Percentiles rank a stretch among this genome's conserved stretches.
Evolutionary conservation across 2,888 invertebrate genomes (phyloP).

Genomic region (Laspeyria flexula): DNA sequence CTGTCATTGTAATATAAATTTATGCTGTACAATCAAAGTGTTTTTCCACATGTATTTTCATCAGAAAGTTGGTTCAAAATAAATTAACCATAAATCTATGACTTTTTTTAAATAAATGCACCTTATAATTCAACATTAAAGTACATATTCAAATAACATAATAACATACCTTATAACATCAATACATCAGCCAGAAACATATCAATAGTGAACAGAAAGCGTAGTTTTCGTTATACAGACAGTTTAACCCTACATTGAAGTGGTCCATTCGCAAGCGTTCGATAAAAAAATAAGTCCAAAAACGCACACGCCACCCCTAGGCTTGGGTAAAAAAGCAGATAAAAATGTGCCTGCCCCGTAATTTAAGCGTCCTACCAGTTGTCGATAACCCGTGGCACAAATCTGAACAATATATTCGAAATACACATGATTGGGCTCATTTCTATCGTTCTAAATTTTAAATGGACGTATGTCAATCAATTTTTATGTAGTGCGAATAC

Average conservation of each 20-base stretch:
- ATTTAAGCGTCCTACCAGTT: conserved; percentile 82
- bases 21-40: too few species aligned
- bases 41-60: too few species aligned
- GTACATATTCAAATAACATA: too few species aligned
- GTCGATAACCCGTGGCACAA: conserved; percentile 69
- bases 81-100: too few species aligned
- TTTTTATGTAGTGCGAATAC: too few species aligned
- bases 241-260: conserved; percentile 74
- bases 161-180: not conserved
- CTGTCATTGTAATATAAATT: too few species aligned
- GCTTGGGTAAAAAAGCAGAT: conserved; percentile 76
- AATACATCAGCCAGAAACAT: conserved; percentile 12
- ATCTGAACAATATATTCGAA: conserved; percentile 44
- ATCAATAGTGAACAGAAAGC: conserved; percentile 26
- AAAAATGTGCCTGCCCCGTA: conserved; percentile 79
- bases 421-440: conserved; percentile 34
- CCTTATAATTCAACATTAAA: too few species aligned
- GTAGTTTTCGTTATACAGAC: conserved; percentile 60
- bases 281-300: conserved; percentile 71
- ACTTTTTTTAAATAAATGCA: too few species aligned
- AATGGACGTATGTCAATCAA: not conserved
- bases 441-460: conserved; percentile 7
- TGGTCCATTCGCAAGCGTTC: conserved; percentile 62
- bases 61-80: too few species aligned
- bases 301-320: conserved; percentile 77